phyloP scores from a whole-genome alignment of 2,888 invertebrate genomes.

The Caenorhabditis sinica region DNA sequence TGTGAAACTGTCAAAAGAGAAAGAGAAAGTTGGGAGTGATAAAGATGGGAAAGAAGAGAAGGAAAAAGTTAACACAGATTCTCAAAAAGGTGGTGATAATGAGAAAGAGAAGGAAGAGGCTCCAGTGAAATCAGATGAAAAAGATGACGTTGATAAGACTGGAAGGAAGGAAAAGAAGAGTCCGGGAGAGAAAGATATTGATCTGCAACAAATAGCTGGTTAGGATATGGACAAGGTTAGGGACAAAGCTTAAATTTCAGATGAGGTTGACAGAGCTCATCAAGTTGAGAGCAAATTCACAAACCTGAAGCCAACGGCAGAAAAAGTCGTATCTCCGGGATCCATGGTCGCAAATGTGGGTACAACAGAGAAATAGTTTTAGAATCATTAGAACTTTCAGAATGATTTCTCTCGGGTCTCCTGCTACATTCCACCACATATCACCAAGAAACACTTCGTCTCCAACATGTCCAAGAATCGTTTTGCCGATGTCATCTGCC shows the following conservation, averaged over 20 bases:
- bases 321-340: background rate
- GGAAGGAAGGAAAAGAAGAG: slow-evolving; percentile 4
- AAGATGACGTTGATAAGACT: background rate
- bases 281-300: background rate
- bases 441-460: slow-evolving; percentile 43
- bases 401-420: slow-evolving; percentile 38
- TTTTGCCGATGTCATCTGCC: slow-evolving; percentile 69
- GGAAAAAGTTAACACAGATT: slow-evolving; percentile 7
- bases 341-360: background rate
- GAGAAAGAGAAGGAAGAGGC: slow-evolving; percentile 7
- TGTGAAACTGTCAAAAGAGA: slow-evolving; percentile 25
- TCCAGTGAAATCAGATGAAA: slow-evolving; percentile 8
- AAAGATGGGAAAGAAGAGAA: slow-evolving; percentile 22
- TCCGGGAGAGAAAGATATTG: background rate
- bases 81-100: background rate
- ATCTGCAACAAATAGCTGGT: background rate
- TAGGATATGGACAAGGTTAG: background rate
- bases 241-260: background rate
- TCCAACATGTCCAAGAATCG: slow-evolving; percentile 57
- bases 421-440: slow-evolving; percentile 50
- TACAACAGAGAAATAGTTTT: background rate
- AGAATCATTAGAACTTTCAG: slow-evolving; percentile 18
- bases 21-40: slow-evolving; percentile 23
- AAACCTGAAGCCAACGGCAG: background rate
- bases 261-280: background rate